phyloP scores from a whole-genome alignment of 1,140 invertebrate genomes.

The Dinoponera quadriceps region DNA sequence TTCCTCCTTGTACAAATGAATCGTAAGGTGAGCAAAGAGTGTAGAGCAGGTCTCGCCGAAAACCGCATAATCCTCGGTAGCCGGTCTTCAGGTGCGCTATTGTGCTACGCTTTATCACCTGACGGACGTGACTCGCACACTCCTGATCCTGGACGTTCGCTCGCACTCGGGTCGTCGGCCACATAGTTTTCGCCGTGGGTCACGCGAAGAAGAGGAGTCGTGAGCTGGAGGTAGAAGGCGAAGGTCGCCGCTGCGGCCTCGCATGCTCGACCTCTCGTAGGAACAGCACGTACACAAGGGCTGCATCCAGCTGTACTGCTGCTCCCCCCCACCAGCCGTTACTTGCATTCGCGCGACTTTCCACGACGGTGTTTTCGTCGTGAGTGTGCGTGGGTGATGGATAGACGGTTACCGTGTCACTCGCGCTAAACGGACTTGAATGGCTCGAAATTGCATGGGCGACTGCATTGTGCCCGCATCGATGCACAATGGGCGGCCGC shows the following conservation, averaged over 20 bases:
- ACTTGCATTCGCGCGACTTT: neutral
- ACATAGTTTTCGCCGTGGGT: slow-evolving; percentile 37
- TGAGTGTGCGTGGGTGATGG: slow-evolving; percentile 83
- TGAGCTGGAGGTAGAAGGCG: slow-evolving; percentile 33
- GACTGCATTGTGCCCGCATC: slow-evolving; percentile 59
- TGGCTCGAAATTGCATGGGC: slow-evolving; percentile 72
- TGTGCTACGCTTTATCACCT: slow-evolving; percentile 69
- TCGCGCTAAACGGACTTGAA: slow-evolving; percentile 73
- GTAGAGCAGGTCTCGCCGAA: slow-evolving; percentile 4
- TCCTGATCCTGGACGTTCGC: slow-evolving; percentile 22
- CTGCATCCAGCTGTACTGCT: slow-evolving; percentile 76
- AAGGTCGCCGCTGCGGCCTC: slow-evolving; percentile 48
- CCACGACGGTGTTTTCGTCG: too few species aligned
- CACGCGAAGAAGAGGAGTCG: slow-evolving; percentile 31
- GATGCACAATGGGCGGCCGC: slow-evolving; percentile 38
- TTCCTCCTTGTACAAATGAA: too few species aligned
- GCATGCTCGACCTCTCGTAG: slow-evolving; percentile 47
- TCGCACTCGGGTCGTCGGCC: slow-evolving; percentile 52
- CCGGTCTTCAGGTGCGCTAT: slow-evolving; percentile 60
- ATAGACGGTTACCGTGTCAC: slow-evolving; percentile 81
- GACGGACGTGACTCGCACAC: slow-evolving; percentile 61
- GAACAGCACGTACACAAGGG: slow-evolving; percentile 19
- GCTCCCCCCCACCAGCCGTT: slow-evolving; percentile 41
- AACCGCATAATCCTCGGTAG: slow-evolving; percentile 21
- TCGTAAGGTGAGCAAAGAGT: neutral